A percentile compares a stretch with the other conserved stretches of the same genome.
These are phyloP conservation scores for Leptothorax acervorum DNA, from an alignment of 2,888 invertebrate species.

Conservation along the genomic window DNA sequence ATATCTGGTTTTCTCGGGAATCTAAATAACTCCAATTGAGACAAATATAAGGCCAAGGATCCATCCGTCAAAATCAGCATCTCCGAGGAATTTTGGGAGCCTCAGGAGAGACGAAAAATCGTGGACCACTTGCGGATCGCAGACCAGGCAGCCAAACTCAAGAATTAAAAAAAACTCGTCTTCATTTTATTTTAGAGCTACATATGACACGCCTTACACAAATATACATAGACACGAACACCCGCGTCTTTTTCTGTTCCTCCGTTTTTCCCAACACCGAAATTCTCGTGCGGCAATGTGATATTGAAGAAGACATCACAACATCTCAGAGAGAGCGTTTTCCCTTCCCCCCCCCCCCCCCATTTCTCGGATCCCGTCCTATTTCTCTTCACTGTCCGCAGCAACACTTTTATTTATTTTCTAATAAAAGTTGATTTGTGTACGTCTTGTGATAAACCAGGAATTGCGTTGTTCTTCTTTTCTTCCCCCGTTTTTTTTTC, in stretches of 20 bases:
- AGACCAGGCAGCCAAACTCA: conserved; percentile 76
- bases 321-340: conserved; percentile 65
- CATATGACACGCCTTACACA: conserved; percentile 59
- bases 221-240: conserved; percentile 47
- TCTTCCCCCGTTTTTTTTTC: background rate
- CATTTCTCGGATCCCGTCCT: conserved; percentile 22
- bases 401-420: conserved; percentile 83
- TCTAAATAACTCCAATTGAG: background rate
- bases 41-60: background rate
- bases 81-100: conserved; percentile 11
- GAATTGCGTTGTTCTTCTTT: conserved; percentile 5
- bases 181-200: conserved; percentile 56
- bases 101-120: conserved; percentile 58
- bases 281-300: conserved; percentile 79
- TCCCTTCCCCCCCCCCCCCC: background rate
- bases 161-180: conserved; percentile 61
- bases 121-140: conserved; percentile 72
- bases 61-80: background rate
- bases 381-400: conserved; percentile 59
- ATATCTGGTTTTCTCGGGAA: conserved; percentile 15
- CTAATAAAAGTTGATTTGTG: conserved; percentile 82
- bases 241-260: conserved; percentile 40
- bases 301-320: conserved; percentile 77
- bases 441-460: conserved; percentile 82
- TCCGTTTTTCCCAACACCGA: conserved; percentile 32